Evolutionary conservation across 2,888 invertebrate species (phyloP).

Genomic region (Trachelus stipa): DNA sequence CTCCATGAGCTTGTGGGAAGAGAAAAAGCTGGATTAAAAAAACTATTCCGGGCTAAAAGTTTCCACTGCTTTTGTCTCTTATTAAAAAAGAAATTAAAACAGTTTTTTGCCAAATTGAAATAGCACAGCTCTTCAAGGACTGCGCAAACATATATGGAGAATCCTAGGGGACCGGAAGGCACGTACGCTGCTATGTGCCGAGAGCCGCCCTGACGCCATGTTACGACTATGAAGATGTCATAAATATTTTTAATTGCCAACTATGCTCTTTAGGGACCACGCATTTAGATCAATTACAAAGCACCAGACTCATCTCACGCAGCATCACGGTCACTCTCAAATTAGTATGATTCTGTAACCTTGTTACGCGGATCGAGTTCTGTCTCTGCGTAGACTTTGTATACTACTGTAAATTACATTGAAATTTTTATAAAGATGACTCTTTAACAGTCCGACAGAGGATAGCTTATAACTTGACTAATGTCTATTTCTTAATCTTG

Average conservation of each 20-base stretch:
- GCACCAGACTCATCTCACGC: slow-evolving; percentile 13
- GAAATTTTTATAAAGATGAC: not conserved
- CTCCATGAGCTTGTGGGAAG: not conserved
- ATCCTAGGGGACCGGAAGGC: not conserved
- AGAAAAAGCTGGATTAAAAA: not conserved
- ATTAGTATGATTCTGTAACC: slow-evolving; percentile 17
- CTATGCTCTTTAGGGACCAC: slow-evolving; percentile 11
- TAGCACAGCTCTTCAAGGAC: not conserved
- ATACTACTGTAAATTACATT: not conserved
- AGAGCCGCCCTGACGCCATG: not conserved
- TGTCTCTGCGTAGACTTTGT: not conserved
- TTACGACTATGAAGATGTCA: not conserved
- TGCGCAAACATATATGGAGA: not conserved
- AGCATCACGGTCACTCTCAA: slow-evolving; percentile 16
- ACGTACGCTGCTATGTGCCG: not conserved
- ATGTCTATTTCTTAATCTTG: not conserved
- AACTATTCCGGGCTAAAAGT: not conserved
- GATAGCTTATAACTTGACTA: not conserved
- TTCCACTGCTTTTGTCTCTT: not conserved
- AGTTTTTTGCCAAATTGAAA: not conserved
- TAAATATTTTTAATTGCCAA: slow-evolving; percentile 12
- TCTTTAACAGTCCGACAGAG: not conserved
- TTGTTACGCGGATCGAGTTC: slow-evolving; percentile 5
- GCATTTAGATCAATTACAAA: slow-evolving; percentile 18
- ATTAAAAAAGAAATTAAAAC: not conserved